Evolutionary conservation across 2,888 invertebrate species (phyloP), one percentile per base, ranked within the genome.

Genomic region (Leucozona laternaria): DNA sequence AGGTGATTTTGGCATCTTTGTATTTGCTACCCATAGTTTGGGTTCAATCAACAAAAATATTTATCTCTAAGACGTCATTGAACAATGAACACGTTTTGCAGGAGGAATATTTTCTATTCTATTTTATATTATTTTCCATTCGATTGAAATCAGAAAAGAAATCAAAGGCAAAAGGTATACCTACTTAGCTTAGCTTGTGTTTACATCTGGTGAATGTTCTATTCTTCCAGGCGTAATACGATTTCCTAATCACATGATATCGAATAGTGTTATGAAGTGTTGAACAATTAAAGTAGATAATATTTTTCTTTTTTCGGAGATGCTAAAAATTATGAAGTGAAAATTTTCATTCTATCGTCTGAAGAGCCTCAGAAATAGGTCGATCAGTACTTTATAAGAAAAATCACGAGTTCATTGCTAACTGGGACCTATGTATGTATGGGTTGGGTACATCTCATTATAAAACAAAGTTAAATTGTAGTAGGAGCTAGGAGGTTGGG

Each of bases 241-340:
- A 68, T 68, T 68, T 53, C 53, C 48, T 37, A 66, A 68, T 57
- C 78, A 78, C 71, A 72, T 72, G 72, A 72, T 78, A 50, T 58
- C 25, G 43, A 25, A 17, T 53, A 55, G 20, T 72, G n/a, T 68
- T 37, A 68, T 58, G 50, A 58, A 25, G 71, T 78, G 82, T 45
- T 60, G 72, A 73, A 22, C 22, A 68, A 50, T 50, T 64, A 45
- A 45, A 64, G 28, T 64, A n/a, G 64, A 31, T 64, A 13, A 31
- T 58, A 34, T 1, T 57, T 45, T 20, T 45, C 3, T 57, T 45
- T 20, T 45, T 4, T 45, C 5, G 28, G 17, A 28, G 25, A 64
- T 43, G 45, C 17, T 28, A 6, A 11, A 28, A 17, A 45, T 64
- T 64, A 64, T 64, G 45, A 64, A 43, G 28, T 64, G 28, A 31